Evolutionary conservation across 2,888 invertebrate species (phyloP).

Genomic region (Dendrolimus houi): DNA sequence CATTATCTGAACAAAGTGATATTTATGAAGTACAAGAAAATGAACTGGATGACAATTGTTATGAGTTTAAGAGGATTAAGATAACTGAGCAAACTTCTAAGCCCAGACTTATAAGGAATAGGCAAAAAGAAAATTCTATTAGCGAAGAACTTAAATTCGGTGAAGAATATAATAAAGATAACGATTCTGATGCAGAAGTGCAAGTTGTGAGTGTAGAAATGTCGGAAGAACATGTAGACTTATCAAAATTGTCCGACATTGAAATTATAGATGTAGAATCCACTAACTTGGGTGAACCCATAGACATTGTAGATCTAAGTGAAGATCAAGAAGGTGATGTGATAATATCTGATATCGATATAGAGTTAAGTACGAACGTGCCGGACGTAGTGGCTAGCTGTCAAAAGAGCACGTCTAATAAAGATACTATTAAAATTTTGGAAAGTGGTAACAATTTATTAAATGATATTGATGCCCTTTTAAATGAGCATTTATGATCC

Average conservation of each 20-base stretch:
- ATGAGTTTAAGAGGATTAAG: slow-evolving; percentile 60
- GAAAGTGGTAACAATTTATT: slow-evolving; percentile 36
- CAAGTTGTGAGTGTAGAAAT: slow-evolving; percentile 53
- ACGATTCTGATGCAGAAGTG: slow-evolving; percentile 59
- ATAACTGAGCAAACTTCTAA: slow-evolving; percentile 42
- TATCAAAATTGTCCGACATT: slow-evolving; percentile 35
- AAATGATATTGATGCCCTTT: slow-evolving; percentile 41
- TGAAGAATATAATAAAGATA: slow-evolving; percentile 32
- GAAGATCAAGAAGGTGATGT: slow-evolving; percentile 46
- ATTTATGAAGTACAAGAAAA: slow-evolving; percentile 48
- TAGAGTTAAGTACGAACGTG: slow-evolving; percentile 51
- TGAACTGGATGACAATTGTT: slow-evolving; percentile 57
- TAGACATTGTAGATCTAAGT: slow-evolving; percentile 57
- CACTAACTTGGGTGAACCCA: slow-evolving; percentile 32
- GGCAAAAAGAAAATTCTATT: slow-evolving; percentile 32
- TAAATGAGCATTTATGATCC: slow-evolving; percentile 53
- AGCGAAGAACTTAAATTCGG: slow-evolving; percentile 22
- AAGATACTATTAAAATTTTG: slow-evolving; percentile 11
- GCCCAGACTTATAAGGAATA: slow-evolving; percentile 55
- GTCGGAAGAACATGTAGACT: slow-evolving; percentile 25
- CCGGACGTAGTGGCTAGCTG: slow-evolving; percentile 67
- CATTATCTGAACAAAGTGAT: slow-evolving; percentile 55
- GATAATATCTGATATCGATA: slow-evolving; percentile 32
- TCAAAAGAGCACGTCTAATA: slow-evolving; percentile 24
- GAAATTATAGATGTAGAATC: slow-evolving; percentile 53